These are phyloP conservation scores for Belonocnema kinseyi DNA, from an alignment of 1,140 invertebrate genomes.

Conservation along the genomic window DNA sequence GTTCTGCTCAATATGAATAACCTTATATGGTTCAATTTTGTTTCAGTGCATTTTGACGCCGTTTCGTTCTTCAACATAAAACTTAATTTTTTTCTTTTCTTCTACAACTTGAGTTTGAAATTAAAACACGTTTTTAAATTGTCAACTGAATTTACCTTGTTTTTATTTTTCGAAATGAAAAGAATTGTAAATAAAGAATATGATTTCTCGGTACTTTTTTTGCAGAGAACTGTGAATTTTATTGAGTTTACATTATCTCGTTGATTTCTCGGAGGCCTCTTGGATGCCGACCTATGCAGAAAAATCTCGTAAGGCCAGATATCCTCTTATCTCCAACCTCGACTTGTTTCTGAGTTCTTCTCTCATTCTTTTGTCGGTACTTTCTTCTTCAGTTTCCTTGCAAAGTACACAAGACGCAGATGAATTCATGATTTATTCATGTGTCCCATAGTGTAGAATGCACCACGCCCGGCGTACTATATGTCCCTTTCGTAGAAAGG, in stretches of 20 bases:
- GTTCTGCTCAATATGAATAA: no score
- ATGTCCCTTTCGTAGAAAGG: conserved; percentile 40
- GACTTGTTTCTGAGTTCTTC: conserved; percentile 16
- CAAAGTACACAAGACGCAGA: conserved; percentile 51
- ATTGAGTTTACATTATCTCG: conserved; percentile 11
- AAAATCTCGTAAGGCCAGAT: conserved; percentile 4
- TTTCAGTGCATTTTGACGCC: no score
- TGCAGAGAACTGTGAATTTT: not conserved
- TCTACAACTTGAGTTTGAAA: no score
- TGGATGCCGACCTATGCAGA: conserved; percentile 20
- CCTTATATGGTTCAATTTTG: no score
- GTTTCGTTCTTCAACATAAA: no score
- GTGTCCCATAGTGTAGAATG: conserved; percentile 34
- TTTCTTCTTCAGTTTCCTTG: conserved; percentile 14
- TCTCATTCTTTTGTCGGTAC: conserved; percentile 8
- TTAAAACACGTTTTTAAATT: no score
- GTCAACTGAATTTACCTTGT: no score
- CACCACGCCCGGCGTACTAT: not conserved
- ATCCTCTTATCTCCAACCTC: conserved; percentile 29
- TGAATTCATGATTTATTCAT: conserved; percentile 71
- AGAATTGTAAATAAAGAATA: not conserved
- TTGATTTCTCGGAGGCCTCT: conserved; percentile 4
- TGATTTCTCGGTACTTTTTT: not conserved
- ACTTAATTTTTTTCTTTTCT: no score
- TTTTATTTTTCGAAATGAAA: not conserved